These are phyloP conservation scores for Platyscapa corneri DNA, from an alignment of 1,140 invertebrate genomes.

Conservation along the genomic window DNA sequence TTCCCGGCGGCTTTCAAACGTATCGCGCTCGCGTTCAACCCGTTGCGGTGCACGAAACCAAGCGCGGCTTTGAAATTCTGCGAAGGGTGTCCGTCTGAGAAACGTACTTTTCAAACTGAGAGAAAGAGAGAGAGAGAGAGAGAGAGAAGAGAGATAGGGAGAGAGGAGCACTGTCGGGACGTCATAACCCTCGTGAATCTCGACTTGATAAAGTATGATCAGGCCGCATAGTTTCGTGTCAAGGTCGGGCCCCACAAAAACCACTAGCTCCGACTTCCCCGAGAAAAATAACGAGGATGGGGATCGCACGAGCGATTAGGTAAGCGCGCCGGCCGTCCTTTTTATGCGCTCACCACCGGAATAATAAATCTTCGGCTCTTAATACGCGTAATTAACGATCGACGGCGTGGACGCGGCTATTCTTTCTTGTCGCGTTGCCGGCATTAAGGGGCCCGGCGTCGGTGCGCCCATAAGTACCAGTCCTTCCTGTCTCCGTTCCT, in stretches of 20 bases:
- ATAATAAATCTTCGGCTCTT: slow-evolving; percentile 41
- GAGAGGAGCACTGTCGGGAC: not conserved
- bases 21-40: too few species aligned
- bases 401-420: slow-evolving; percentile 9
- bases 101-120: too few species aligned
- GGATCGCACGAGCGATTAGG: slow-evolving; percentile 15
- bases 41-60: too few species aligned
- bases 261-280: not conserved
- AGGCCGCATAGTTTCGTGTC: slow-evolving; percentile 4
- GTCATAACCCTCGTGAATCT: not conserved
- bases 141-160: not conserved
- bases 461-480: too few species aligned
- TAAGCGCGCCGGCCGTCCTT: not conserved
- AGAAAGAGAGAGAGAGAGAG: too few species aligned
- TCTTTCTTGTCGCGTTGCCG: not conserved
- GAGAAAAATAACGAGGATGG: not conserved
- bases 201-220: not conserved
- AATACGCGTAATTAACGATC: slow-evolving; percentile 45
- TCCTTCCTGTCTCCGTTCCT: too few species aligned
- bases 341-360: not conserved
- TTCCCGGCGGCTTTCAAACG: too few species aligned
- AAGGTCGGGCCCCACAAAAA: not conserved
- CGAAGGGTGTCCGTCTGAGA: too few species aligned
- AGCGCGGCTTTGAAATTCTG: too few species aligned
- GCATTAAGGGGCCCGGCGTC: too few species aligned